Evolutionary conservation across 2,113 vertebrate species (phyloP).

Genomic region (Centropus unirufus): DNA sequence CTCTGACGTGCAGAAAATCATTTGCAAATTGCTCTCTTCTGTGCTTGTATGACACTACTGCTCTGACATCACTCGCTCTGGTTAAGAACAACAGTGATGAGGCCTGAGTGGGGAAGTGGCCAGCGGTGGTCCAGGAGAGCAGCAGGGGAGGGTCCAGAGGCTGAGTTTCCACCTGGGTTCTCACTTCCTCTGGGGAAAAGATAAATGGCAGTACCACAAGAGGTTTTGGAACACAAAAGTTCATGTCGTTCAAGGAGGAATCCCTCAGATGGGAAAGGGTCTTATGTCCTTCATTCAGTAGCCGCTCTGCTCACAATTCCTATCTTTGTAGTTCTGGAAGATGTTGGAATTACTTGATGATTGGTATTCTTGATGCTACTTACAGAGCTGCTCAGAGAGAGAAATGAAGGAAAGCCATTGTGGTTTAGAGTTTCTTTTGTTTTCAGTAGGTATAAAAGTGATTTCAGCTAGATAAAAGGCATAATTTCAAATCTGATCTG

Average conservation of each 20-base stretch:
- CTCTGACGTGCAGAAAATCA: not conserved
- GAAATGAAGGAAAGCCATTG: not conserved
- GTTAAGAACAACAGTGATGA: accelerated
- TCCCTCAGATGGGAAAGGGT: not conserved
- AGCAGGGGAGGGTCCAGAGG: not conserved
- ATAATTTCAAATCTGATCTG: not conserved
- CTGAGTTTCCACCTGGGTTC: not conserved
- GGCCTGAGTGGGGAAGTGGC: not conserved
- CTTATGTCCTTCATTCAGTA: not conserved
- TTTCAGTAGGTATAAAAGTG: not conserved
- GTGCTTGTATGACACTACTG: accelerated
- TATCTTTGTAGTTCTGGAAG: not conserved
- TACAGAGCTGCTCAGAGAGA: not conserved
- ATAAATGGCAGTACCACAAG: not conserved
- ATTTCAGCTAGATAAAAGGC: not conserved
- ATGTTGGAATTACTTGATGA: not conserved
- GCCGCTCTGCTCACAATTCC: not conserved
- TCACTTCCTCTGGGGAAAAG: not conserved
- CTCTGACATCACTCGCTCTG: accelerated
- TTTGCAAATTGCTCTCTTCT: not conserved
- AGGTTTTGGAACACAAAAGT: not conserved
- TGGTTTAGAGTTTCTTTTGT: not conserved
- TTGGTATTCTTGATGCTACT: not conserved
- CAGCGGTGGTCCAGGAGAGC: not conserved
- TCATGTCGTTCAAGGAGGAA: accelerated